Conservation (phyloP, 2,888 invertebrate species). For the Eledona agricola region DNA sequence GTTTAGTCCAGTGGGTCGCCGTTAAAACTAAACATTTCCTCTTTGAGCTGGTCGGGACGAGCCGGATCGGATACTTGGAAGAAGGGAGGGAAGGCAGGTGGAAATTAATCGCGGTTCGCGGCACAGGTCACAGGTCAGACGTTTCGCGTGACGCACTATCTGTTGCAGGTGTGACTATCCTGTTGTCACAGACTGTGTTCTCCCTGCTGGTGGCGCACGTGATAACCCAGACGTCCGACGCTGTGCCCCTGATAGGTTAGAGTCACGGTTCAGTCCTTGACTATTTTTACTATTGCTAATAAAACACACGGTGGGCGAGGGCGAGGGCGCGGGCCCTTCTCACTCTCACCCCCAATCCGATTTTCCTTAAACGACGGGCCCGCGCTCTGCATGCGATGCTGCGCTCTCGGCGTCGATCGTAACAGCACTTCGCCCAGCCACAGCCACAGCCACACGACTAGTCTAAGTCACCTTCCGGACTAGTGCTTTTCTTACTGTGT, state of each 20-base stretch:
- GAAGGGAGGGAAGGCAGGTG: constrained; percentile 45
- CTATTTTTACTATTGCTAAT: constrained; percentile 52
- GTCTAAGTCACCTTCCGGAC: constrained; percentile 42
- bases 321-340: constrained; percentile 48
- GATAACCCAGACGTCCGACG: constrained; percentile 99
- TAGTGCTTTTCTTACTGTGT: constrained; percentile 53
- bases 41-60: constrained; percentile 59
- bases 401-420: constrained; percentile 49
- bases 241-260: constrained; percentile 97
- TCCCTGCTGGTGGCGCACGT: constrained; percentile 99
- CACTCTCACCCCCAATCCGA: too few species aligned
- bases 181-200: constrained; percentile 99
- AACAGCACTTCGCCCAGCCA: constrained; percentile 62
- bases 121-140: constrained; percentile 64
- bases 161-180: constrained; percentile 98
- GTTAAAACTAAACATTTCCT: constrained; percentile 63
- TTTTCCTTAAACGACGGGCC: constrained; percentile 47
- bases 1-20: constrained; percentile 43
- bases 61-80: constrained; percentile 63
- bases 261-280: constrained; percentile 52
- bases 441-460: constrained; percentile 53
- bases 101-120: constrained; percentile 44
- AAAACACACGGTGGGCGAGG: constrained; percentile 53
- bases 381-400: constrained; percentile 56
- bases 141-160: constrained; percentile 65